phyloP scores from a whole-genome alignment of 2,888 invertebrate genomes.

The Gari tellinella region DNA sequence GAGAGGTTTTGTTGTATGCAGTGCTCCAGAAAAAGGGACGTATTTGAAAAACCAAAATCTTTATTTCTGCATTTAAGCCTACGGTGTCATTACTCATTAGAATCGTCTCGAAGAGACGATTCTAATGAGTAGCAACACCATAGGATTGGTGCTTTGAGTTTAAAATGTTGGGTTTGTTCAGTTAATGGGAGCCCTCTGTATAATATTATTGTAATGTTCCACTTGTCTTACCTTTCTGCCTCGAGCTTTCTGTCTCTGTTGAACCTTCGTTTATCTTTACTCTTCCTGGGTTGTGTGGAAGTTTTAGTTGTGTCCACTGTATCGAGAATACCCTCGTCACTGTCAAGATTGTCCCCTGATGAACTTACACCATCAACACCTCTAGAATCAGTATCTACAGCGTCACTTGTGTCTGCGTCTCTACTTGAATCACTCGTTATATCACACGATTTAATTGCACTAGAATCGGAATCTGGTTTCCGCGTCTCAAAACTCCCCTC shows the following conservation, averaged over 20 bases:
- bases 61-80: too few species aligned
- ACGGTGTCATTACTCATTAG: too few species aligned
- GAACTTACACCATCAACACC: constrained; percentile 27
- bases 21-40: too few species aligned
- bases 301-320: constrained; percentile 12
- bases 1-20: too few species aligned
- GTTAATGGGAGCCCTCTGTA: too few species aligned
- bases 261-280: constrained; percentile 45
- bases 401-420: constrained; percentile 25
- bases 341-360: constrained; percentile 58
- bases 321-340: constrained; percentile 55
- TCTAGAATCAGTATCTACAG: constrained; percentile 32
- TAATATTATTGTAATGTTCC: too few species aligned
- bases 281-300: constrained; percentile 20
- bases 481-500: constrained; percentile 69
- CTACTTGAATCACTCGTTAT: constrained; percentile 13
- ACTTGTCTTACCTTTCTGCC: constrained; percentile 46
- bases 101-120: too few species aligned
- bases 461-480: constrained; percentile 58
- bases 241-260: constrained; percentile 44
- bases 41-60: too few species aligned
- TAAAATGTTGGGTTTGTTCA: too few species aligned
- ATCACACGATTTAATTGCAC: constrained; percentile 40
- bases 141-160: too few species aligned
- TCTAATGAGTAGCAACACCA: too few species aligned